Conservation (phyloP, 2,888 invertebrate genomes). For the Drosophila hamatofila region DNA sequence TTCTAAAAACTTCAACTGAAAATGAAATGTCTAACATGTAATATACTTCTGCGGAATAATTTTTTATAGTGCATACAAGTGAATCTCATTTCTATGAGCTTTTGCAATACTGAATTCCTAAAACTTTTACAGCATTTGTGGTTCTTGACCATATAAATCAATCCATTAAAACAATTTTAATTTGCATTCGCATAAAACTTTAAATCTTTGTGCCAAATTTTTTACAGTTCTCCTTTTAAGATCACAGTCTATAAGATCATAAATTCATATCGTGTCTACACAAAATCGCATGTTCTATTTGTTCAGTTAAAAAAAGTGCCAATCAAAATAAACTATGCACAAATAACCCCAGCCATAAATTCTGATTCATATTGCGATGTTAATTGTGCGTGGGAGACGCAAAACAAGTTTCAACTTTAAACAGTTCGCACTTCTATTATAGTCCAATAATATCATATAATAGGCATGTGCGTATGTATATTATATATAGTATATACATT, state of each 20-base stretch:
- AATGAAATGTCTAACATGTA: background rate
- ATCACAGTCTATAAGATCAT: constrained; percentile 9
- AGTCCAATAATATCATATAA: constrained; percentile 18
- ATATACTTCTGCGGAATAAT: too few species aligned
- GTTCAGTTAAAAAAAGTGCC: background rate
- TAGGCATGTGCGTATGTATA: constrained; percentile 6
- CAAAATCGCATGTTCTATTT: constrained; percentile 1
- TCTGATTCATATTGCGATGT: constrained; percentile 28
- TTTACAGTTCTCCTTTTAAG: constrained; percentile 1
- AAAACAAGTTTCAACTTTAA: constrained; percentile 33
- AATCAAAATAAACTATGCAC: constrained; percentile 15
- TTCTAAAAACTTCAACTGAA: too few species aligned
- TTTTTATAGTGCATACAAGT: background rate
- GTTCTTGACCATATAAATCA: background rate
- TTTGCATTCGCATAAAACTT: constrained; percentile 5
- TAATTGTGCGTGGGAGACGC: constrained; percentile 55
- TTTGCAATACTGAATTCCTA: background rate
- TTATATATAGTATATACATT: background rate
- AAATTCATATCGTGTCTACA: constrained; percentile 7
- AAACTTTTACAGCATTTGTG: background rate
- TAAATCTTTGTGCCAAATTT: constrained; percentile 4
- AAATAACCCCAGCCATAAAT: constrained; percentile 7
- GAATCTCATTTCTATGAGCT: background rate
- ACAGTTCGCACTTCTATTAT: constrained; percentile 25
- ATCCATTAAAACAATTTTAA: constrained; percentile 6